Evolutionary conservation across 2,113 vertebrate species (phyloP), one percentile per base, ranked within the genome.

Genomic region (Grallaria varia): DNA sequence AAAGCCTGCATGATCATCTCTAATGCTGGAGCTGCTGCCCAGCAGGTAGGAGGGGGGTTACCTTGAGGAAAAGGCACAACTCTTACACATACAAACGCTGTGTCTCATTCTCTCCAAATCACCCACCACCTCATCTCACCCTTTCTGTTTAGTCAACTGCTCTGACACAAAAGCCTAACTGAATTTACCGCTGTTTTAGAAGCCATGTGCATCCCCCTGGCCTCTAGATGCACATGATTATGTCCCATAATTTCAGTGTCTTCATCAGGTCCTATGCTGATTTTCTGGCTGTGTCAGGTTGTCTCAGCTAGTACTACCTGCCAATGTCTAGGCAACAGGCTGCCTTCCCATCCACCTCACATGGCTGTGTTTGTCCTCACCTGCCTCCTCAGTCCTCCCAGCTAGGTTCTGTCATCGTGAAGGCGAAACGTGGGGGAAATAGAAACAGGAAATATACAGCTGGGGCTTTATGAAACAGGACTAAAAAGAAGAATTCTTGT

Each of bases 81-180:
- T 79, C 12, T 68, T 68, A 14, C 2, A 3, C 0, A 0, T 10
- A 31, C 31, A 60, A 56, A 55, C 0, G 4, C 15, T 52, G 12
- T 58, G 31, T 23, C 14, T 60, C 33, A 14, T 50, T 64, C 20
- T 68, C 25, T 31, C 30, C 50, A 67, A 8, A 50, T 59, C 40
- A 52, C 25, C 19, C n/a, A 14, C 44, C 37, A 21, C 25, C 8
- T 66, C 40, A 28, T 49, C n/a, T 91, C 52, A 72, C 6, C 12
- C 13, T 10, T 76, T 76, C 71, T 55, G 18, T 55, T 87, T 55
- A 86, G 77, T 33, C 24, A 79, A 3, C 47, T 59, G 39, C n/a
- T 49, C 37, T 44, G 71, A 73, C 22, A 72, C 12, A 44, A 13
- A 21, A 25, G 12, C 24, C 69, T 67, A 35, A 45, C 55, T 40